Evolutionary conservation across 92 coral and sea anemone species (phyloP), one percentile per base, ranked within the genome.

Genomic region (Phenganax stokvisi): DNA sequence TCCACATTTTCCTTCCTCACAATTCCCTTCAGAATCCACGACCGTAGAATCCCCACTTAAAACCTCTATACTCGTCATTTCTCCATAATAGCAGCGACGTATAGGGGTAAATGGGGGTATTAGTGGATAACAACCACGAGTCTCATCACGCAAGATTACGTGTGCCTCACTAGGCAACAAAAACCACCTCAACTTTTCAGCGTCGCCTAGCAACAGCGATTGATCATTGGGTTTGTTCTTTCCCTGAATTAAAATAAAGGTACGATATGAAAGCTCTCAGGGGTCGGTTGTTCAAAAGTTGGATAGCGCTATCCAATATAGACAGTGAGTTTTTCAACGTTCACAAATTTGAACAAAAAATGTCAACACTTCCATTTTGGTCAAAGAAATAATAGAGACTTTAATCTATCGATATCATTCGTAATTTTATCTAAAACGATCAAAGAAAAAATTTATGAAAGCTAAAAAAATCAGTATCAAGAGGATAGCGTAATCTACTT

Each of bases 91-190:
- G 16, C 37, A 73, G 62, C 75, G 53, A 27, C 81, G 71, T 12
- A 79, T 78, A 17, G 99, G 99, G 12, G 84, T 76, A 87, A 96
- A 96, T 13, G 99, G 97, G 13, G 90, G 85, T n/a, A 54, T 30
- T 66, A 80, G 76, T 11, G 99, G 93, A 83, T 85, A 83, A 79
- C 85, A 77, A 9, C 85, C 71, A 51, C 79, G 86, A 63, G 85
- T 54, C 81, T 89, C 87, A 9, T 87, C 86, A n/a, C 87, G 67
- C 16, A 96, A 77, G 58, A 92, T 56, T 27, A 72, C 88, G 8
- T 93, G 87, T 7, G 97, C 92, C 81, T 96, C 99, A 76, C 97
- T 96, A 15, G 97, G 99, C 6, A 96, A 87, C 55, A 96, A 75
- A 87, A 96, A 96, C 97, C 99, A 96, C 9, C 99, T 91, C 12